These are phyloP conservation scores for Ctenomys sociabilis DNA, from an alignment of 2,113 vertebrate species.

Conservation along the genomic window DNA sequence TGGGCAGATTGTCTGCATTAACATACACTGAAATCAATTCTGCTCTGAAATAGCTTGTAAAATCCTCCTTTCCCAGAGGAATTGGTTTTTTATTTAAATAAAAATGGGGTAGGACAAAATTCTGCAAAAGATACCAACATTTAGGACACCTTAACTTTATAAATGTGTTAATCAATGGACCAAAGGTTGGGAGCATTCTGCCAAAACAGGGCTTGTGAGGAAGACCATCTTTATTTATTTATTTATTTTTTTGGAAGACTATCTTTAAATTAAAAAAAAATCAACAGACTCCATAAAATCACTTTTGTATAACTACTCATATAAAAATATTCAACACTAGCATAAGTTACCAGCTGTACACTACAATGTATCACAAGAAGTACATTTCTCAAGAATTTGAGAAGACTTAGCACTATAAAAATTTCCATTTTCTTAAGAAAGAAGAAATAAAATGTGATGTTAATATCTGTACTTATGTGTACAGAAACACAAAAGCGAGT, in stretches of 20 bases:
- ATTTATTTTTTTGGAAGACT: no score
- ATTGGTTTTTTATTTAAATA: conserved; percentile 73
- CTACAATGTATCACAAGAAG: background rate
- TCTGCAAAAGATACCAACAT: background rate
- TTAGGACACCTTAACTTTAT: conserved; percentile 32
- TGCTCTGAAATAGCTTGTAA: conserved; percentile 79
- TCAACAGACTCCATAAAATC: background rate
- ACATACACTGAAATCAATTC: conserved; percentile 82
- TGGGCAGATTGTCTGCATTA: conserved; percentile 84
- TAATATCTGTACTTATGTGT: background rate
- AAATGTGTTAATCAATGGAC: background rate
- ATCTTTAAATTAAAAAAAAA: background rate
- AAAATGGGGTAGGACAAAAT: conserved; percentile 57
- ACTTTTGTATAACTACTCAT: background rate
- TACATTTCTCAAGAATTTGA: conserved; percentile 34
- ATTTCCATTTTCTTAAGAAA: background rate
- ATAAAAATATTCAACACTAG: background rate
- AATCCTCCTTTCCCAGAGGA: conserved; percentile 71
- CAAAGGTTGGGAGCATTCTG: background rate
- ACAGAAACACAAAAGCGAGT: background rate
- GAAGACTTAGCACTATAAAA: background rate
- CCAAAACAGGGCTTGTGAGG: background rate
- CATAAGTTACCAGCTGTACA: background rate
- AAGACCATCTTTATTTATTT: conserved; percentile 20
- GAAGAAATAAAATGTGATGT: background rate